These are phyloP conservation scores for Catharus fuscescens DNA, from an alignment of 2,113 vertebrate genomes.

Conservation along the genomic window DNA sequence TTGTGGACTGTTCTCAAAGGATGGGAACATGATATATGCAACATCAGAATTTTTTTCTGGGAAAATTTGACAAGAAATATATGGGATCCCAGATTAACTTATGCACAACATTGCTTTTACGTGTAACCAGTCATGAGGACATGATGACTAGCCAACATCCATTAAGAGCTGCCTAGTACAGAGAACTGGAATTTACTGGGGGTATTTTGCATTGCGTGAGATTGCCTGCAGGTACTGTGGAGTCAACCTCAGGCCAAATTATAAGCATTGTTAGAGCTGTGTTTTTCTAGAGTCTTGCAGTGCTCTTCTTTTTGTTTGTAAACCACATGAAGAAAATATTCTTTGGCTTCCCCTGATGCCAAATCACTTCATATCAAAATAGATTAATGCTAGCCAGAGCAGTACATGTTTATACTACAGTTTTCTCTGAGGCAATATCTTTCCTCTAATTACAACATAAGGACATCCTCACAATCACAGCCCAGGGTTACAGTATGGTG, in stretches of 20 bases:
- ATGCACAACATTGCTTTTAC: background rate
- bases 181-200: background rate
- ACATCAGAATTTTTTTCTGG: background rate
- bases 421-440: slow-evolving; percentile 62
- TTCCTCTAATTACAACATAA: slow-evolving; percentile 51
- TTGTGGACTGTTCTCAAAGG: background rate
- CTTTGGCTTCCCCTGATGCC: slow-evolving; percentile 12
- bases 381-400: slow-evolving; percentile 19
- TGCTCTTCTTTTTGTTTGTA: slow-evolving; percentile 22
- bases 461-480: background rate
- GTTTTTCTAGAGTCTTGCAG: background rate
- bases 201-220: background rate
- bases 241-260: background rate
- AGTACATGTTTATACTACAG: slow-evolving; percentile 44
- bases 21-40: accelerated
- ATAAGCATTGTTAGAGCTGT: background rate
- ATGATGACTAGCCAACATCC: accelerated
- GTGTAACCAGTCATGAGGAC: background rate
- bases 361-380: slow-evolving; percentile 39
- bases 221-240: slow-evolving; percentile 14
- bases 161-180: background rate
- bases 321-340: slow-evolving; percentile 30
- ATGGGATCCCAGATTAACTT: background rate
- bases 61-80: background rate
- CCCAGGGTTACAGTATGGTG: slow-evolving; percentile 27